Percentiles rank a stretch among this genome's conserved stretches.
phyloP scores from a whole-genome alignment of 2,797 vertebrate species.

The Masticophis lateralis region DNA sequence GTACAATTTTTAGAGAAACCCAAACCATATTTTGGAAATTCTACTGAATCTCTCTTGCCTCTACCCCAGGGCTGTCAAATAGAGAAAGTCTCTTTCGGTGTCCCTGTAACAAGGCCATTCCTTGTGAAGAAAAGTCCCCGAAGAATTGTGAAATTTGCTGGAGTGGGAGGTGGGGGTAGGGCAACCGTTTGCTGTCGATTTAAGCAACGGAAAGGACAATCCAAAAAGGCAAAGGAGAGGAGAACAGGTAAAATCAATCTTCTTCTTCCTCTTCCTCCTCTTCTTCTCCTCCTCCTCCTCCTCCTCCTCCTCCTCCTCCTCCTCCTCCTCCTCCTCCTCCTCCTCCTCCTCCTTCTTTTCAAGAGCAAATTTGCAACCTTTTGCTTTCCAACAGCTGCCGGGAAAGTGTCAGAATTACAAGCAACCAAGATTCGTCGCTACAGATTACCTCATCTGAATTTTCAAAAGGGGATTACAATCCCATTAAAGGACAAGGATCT shows the following conservation, averaged over 20 bases:
- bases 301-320: too few relatives aligned
- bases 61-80: slow-evolving; percentile 41
- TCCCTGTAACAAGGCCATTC: slow-evolving; percentile 47
- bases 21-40: slow-evolving; percentile 27
- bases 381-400: neutral
- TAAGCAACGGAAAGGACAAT: slow-evolving; percentile 43
- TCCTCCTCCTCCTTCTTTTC: neutral
- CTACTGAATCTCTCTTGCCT: slow-evolving; percentile 30
- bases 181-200: slow-evolving; percentile 4
- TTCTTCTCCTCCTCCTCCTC: too few relatives aligned
- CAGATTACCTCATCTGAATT: slow-evolving; percentile 57
- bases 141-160: slow-evolving; percentile 40
- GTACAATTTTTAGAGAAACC: neutral
- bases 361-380: slow-evolving; percentile 38
- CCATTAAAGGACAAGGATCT: slow-evolving; percentile 63
- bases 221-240: slow-evolving; percentile 17
- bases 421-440: slow-evolving; percentile 40
- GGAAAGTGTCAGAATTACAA: slow-evolving; percentile 4
- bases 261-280: too few relatives aligned
- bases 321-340: too few relatives aligned
- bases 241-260: slow-evolving; percentile 23
- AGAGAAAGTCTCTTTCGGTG: slow-evolving; percentile 51
- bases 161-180: neutral
- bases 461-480: slow-evolving; percentile 64
- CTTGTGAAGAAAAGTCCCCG: slow-evolving; percentile 36